Percentiles rank a stretch among this genome's conserved stretches.
Conservation (phyloP, 1,140 invertebrate species). For the Neodiprion fabricii region DNA sequence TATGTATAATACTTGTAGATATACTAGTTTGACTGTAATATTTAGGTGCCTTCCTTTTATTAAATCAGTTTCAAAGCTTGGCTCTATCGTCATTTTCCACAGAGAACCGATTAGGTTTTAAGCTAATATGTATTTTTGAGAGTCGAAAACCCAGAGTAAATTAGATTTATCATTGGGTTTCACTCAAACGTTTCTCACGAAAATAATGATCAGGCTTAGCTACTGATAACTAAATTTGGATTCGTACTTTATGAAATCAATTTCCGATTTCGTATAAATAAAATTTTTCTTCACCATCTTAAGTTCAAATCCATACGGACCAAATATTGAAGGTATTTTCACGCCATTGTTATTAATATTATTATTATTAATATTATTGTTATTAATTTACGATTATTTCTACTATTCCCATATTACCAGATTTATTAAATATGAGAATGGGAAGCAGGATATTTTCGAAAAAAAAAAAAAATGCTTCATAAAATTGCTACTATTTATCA, state of each 20-base stretch:
- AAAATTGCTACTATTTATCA: background rate
- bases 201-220: too few species aligned
- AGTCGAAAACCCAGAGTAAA: too few species aligned
- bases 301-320: conserved; percentile 2
- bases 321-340: conserved; percentile 1
- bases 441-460: background rate
- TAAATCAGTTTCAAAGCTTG: conserved; percentile 20
- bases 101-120: too few species aligned
- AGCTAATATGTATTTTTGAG: too few species aligned
- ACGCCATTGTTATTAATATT: conserved; percentile 3
- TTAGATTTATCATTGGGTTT: too few species aligned
- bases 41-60: conserved; percentile 53
- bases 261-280: too few species aligned
- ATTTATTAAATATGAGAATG: background rate
- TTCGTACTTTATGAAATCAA: too few species aligned
- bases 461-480: too few species aligned
- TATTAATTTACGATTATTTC: background rate
- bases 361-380: background rate
- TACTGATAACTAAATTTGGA: too few species aligned
- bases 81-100: background rate
- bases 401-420: background rate
- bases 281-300: background rate
- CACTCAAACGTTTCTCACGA: too few species aligned
- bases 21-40: conserved; percentile 39
- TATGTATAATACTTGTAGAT: conserved; percentile 42